These are phyloP conservation scores for Andrena chrysosceles DNA, from an alignment of 2,888 invertebrate species.

Conservation along the genomic window DNA sequence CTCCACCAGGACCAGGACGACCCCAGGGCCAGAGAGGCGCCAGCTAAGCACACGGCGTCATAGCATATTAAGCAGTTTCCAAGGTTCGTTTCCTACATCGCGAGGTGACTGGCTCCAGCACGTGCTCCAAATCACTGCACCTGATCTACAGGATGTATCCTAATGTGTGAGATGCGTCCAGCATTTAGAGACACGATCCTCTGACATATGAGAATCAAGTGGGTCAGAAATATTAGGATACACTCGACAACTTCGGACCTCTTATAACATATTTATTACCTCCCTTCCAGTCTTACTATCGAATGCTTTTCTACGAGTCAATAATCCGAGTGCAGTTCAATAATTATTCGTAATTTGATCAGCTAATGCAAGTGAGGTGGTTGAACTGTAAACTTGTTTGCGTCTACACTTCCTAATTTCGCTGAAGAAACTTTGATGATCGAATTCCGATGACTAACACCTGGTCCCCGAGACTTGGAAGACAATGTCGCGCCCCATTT, in stretches of 20 bases:
- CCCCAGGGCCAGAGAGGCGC: constrained; percentile 88
- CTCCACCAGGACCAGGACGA: constrained; percentile 90
- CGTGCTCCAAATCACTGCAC: constrained; percentile 42
- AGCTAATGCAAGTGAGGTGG: not conserved
- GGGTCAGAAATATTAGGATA: not conserved
- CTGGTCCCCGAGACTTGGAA: not conserved
- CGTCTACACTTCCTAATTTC: not conserved
- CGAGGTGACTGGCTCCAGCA: constrained; percentile 30
- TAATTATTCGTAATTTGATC: too few species aligned
- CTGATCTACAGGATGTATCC: not conserved
- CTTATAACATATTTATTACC: not conserved
- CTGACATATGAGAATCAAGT: not conserved
- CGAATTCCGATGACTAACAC: not conserved
- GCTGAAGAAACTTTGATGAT: not conserved
- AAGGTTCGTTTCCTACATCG: constrained; percentile 68
- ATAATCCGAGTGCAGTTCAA: too few species aligned
- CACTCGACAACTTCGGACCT: not conserved
- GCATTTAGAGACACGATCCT: not conserved
- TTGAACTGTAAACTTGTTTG: not conserved
- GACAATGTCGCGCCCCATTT: not conserved
- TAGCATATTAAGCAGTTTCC: constrained; percentile 80
- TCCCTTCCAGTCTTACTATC: not conserved
- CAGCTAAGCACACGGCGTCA: constrained; percentile 76
- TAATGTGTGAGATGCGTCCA: constrained; percentile 1
- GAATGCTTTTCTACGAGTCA: too few species aligned